Evolutionary conservation across 2,113 vertebrate genomes (phyloP).

Genomic region (Rhadina sibilatrix): DNA sequence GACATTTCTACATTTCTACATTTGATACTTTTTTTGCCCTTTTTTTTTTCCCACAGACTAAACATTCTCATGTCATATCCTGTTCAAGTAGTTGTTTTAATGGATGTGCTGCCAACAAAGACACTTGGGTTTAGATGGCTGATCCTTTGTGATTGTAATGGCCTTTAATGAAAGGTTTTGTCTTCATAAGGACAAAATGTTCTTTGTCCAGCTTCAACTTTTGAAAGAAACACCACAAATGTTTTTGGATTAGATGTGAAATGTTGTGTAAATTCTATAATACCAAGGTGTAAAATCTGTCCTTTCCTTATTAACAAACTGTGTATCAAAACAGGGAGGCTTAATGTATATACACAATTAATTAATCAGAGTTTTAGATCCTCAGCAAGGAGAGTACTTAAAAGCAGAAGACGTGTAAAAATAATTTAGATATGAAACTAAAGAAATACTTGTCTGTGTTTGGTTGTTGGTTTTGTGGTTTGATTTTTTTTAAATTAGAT

Average conservation of each 20-base stretch:
- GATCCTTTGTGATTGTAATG: not conserved
- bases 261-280: conserved; percentile 10
- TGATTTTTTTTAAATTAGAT: not conserved
- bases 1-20: not conserved
- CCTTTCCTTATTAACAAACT: conserved; percentile 36
- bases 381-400: not conserved
- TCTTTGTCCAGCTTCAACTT: conserved; percentile 52
- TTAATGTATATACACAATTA: not conserved
- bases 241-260: conserved; percentile 17
- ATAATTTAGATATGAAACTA: not conserved
- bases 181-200: not conserved
- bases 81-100: not conserved
- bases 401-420: not conserved
- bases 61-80: not conserved
- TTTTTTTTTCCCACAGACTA: not conserved
- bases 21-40: not conserved
- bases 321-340: not conserved
- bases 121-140: not conserved
- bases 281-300: conserved; percentile 33
- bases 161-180: not conserved
- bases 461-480: not conserved
- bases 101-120: not conserved
- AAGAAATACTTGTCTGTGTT: not conserved
- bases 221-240: conserved; percentile 9
- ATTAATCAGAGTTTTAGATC: not conserved